Evolutionary conservation across 64 coral and sea anemone species (phyloP), one percentile per base, ranked within the genome.

Genomic region (Montipora sp.): DNA sequence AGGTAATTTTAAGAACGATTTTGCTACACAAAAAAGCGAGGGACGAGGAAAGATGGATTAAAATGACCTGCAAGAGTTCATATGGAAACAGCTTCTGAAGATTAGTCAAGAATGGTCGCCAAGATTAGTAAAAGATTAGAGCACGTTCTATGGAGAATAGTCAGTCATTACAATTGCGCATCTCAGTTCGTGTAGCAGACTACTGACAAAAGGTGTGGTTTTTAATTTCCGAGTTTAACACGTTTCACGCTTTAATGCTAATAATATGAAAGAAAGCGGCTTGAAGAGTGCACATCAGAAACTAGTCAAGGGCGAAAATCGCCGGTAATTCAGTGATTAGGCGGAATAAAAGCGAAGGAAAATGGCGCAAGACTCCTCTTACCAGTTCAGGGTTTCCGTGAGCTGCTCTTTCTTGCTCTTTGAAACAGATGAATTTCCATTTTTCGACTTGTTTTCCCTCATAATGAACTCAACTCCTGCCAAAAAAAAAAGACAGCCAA

Each of bases 371-470:
- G 61, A 61, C n/a, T 22, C 91, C n/a, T 22, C 91, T 93, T 75
- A 88, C 91, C 91, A 93, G 16, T 66, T 24, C 11, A 93, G 75
- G 23, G 91, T 93, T 47, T 87, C 78, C 44, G 91, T 87, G 19
- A 93, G 91, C 16, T 93, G 91, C 65, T 93, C 91, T 59, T 93
- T 93, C 83, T 93, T 93, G 43, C 83, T 83, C 51, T 93, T 93
- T 8, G 84, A 87, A 79, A 79, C 21, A 11, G 57, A 19, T 77
- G 80, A 82, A 78, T 86, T 87, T 18, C 77, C 13, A 18, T 66
- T 24, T 45, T 82, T 78, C 3, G 82, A 55, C 58, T 93, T 93
- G 51, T 43, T 75, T 48, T 93, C 91, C 80, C 67, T 79, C 74
- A 88, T 88, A 4, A 79, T 77, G 12, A 19, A 83, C 24, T 87